Evolutionary conservation across 2,888 invertebrate species (phyloP).

Genomic region (Drosophila cognata): DNA sequence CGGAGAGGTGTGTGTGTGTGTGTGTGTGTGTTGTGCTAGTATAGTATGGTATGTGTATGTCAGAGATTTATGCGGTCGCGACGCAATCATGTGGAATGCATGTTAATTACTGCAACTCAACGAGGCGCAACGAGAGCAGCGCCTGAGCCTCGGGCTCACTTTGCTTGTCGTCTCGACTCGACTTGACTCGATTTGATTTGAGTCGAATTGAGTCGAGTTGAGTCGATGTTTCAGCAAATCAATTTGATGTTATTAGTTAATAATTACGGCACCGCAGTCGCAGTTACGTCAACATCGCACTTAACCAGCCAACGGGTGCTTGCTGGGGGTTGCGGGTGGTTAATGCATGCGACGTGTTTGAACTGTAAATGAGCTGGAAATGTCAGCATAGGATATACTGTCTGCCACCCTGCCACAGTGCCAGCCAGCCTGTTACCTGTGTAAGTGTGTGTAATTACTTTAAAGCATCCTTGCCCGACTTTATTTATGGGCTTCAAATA

Average conservation of each 20-base stretch:
- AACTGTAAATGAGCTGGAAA: slow-evolving; percentile 80
- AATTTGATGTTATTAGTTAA: slow-evolving; percentile 81
- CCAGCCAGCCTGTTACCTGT: background rate
- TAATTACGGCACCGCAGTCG: slow-evolving; percentile 71
- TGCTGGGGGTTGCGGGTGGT: slow-evolving; percentile 50
- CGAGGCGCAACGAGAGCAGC: slow-evolving; percentile 38
- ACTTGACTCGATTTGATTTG: background rate
- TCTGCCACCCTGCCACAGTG: slow-evolving; percentile 21
- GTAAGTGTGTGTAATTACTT: slow-evolving; percentile 27
- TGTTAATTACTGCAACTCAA: slow-evolving; percentile 73
- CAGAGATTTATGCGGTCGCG: slow-evolving; percentile 71
- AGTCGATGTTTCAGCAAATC: slow-evolving; percentile 74
- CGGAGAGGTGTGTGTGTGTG: slow-evolving; percentile 13
- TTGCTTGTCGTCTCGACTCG: background rate
- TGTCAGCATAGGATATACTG: slow-evolving; percentile 58
- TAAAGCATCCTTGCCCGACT: slow-evolving; percentile 47
- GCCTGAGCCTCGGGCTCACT: slow-evolving; percentile 2
- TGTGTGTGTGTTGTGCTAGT: slow-evolving; percentile 12
- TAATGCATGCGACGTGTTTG: slow-evolving; percentile 79
- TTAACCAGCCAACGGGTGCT: slow-evolving; percentile 60
- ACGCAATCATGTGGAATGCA: slow-evolving; percentile 80
- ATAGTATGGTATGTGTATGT: slow-evolving; percentile 12
- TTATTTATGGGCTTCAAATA: slow-evolving; percentile 67
- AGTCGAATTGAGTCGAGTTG: background rate
- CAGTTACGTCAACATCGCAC: slow-evolving; percentile 64